Conservation (phyloP, 2,888 invertebrate genomes). For the Acanthococcus lagerstroemiae region DNA sequence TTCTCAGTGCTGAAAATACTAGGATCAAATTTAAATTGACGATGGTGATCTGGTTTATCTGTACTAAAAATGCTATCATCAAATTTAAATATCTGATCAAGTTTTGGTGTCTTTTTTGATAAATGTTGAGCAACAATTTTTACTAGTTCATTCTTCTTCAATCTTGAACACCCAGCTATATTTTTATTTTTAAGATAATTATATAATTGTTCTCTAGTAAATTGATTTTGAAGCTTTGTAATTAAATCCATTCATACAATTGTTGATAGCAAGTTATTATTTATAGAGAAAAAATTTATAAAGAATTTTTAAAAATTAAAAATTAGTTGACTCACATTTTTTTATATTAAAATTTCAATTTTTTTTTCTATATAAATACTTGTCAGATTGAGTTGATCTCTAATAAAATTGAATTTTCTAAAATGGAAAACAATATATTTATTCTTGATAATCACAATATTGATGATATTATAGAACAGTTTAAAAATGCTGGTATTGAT, state of each 20-base stretch:
- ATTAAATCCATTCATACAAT: not conserved
- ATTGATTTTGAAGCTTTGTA: conserved; percentile 3
- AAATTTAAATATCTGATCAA: conserved; percentile 8
- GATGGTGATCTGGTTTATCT: conserved; percentile 6
- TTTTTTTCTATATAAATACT: not conserved
- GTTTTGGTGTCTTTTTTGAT: not conserved
- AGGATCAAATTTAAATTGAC: conserved; percentile 7
- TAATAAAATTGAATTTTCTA: not conserved
- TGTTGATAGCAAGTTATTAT: not conserved
- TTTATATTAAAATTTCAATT: not conserved
- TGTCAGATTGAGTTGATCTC: not conserved
- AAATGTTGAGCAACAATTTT: conserved; percentile 7
- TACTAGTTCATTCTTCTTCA: conserved; percentile 9
- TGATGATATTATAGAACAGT: not conserved
- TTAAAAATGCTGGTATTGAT: not conserved
- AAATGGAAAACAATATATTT: not conserved
- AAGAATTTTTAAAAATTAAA: not conserved
- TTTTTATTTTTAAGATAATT: conserved; percentile 5
- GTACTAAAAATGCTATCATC: conserved; percentile 14
- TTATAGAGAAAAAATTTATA: not conserved
- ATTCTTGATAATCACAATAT: too few species aligned
- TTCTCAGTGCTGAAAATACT: conserved; percentile 11
- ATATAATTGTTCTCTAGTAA: conserved; percentile 4
- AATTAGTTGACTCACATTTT: conserved; percentile 1
- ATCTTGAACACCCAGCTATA: conserved; percentile 14